phyloP scores from a whole-genome alignment of 2,888 invertebrate species.

The Margaritifera margaritifera region DNA sequence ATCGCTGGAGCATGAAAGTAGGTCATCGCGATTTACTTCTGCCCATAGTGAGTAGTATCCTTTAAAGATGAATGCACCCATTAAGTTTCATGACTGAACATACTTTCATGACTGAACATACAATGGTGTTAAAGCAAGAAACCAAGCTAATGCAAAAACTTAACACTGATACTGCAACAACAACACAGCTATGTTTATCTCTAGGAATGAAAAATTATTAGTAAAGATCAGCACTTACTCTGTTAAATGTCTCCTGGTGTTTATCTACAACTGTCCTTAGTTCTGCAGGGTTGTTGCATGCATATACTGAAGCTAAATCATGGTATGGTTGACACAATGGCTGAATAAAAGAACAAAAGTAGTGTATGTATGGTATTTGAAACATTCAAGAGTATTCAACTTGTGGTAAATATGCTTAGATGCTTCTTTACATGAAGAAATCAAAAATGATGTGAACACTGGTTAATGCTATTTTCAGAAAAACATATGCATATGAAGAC shows the following conservation, averaged over 20 bases:
- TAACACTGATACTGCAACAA: not conserved
- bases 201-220: too few species aligned
- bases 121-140: not conserved
- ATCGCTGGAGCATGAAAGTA: too few species aligned
- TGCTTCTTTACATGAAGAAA: too few species aligned
- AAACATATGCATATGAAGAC: not conserved
- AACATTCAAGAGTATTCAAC: not conserved
- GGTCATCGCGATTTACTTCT: too few species aligned
- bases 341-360: constrained; percentile 43
- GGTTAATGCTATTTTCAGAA: not conserved
- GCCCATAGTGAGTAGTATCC: too few species aligned
- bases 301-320: constrained; percentile 89
- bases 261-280: constrained; percentile 82
- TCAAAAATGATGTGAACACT: too few species aligned
- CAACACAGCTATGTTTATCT: not conserved
- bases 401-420: not conserved
- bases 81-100: not conserved
- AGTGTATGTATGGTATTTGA: not conserved
- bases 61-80: too few species aligned
- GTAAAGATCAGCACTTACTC: constrained; percentile 72
- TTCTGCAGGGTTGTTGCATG: constrained; percentile 82
- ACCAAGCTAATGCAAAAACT: not conserved
- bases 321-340: constrained; percentile 81
- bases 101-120: not conserved
- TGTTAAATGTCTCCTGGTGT: constrained; percentile 85